Base-by-base conservation (phyloP, 1,140 invertebrate genomes). In the Zaprionus kolodkinae region DNA sequence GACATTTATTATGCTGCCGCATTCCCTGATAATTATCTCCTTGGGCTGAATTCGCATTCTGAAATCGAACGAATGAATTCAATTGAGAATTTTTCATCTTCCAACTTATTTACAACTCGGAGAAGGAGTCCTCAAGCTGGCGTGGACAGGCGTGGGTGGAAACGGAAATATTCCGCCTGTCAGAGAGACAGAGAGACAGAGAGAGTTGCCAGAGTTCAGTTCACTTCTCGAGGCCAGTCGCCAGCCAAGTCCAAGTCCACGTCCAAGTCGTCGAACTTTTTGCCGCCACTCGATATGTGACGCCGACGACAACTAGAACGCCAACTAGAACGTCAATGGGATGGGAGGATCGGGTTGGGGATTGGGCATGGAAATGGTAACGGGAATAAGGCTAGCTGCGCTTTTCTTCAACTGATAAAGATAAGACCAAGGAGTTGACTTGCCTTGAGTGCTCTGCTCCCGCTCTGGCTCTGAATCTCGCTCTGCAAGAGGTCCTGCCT, bases 361-460 rank as follows among this genome's bases (percentile, higher is more conserved):
- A 21, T 1, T 21, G 21, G 21, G 21, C 1, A 1, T 21, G 21
- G 21, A 2, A 21, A 21, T 63, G 70, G 69, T 13, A 74, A 66
- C 69, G 78, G 72, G 50, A 38, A 55, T 11, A 35, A 45, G 27
- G 67, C 38, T 82, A 33, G 78, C 74, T 89, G 80, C 81, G 80
- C 85, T 89, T 89, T 87, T 89, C 67, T 68, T 66, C 76, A 79
- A 83, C 84, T 87, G 84, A 88, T 88, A 89, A 81, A 88, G 84
- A 88, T 88, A 88, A 88, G 84, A 78, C 78, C 80, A 88, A 89
- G 80, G 78, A 89, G 84, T 77, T 64, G 78, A 79, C 62, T 78
- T 50, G 78, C 84, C 80, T 77, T 64, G 78, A 79, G 66, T 78
- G 40, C n/a, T 45, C n/a, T 45, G 40, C 40, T 43, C 21, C 21